Conservation (phyloP, 2,888 invertebrate species). For the Platypus cylindrus region DNA sequence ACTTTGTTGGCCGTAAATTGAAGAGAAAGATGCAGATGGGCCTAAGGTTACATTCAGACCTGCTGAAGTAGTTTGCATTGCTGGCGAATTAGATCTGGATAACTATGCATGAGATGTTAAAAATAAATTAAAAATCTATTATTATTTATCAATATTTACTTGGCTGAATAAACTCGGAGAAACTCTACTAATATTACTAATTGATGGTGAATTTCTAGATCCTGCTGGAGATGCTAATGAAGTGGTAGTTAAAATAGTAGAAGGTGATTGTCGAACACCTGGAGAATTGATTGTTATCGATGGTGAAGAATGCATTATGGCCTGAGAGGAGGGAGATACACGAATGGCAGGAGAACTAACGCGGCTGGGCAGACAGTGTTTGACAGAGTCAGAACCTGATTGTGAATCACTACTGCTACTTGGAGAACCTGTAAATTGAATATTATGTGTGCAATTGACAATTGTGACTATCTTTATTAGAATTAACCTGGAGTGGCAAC, state of each 20-base stretch:
- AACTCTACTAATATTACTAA: constrained; percentile 32
- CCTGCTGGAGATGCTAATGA: constrained; percentile 17
- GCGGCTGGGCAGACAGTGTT: constrained; percentile 41
- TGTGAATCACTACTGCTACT: constrained; percentile 72
- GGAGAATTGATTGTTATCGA: constrained; percentile 25
- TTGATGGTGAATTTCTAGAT: constrained; percentile 29
- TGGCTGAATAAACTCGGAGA: constrained; percentile 34
- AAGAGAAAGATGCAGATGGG: constrained; percentile 31
- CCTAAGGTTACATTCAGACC: constrained; percentile 50
- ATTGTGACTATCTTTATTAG: not conserved
- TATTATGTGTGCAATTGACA: not conserved
- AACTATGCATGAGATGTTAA: constrained; percentile 11
- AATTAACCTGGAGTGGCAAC: constrained; percentile 52
- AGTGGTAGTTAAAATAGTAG: constrained; percentile 17
- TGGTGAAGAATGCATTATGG: constrained; percentile 34
- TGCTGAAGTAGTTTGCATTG: constrained; percentile 44
- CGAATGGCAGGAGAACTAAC: constrained; percentile 35
- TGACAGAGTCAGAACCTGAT: constrained; percentile 65
- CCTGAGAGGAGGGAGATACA: constrained; percentile 33
- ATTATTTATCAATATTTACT: constrained; percentile 10
- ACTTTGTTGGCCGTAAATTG: constrained; percentile 21
- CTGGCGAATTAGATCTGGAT: constrained; percentile 32
- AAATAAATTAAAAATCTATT: not conserved
- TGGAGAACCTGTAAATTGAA: constrained; percentile 46
- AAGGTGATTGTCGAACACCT: constrained; percentile 22